Base-by-base conservation (phyloP, 2,113 vertebrate species). In the Hippocampus guttulatus region DNA sequence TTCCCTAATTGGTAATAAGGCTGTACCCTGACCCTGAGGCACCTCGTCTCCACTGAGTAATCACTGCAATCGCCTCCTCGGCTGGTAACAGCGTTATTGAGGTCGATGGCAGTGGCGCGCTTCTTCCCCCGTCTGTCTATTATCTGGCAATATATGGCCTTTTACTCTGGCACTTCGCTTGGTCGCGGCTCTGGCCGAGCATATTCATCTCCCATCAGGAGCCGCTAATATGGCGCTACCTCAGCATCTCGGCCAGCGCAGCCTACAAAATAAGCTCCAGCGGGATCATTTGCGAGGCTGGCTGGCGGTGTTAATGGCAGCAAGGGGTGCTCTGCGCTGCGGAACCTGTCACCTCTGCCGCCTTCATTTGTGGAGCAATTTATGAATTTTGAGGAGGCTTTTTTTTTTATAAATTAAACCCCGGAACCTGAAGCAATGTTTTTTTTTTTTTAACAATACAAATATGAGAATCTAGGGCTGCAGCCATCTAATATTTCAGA, bases 1-100 rank as follows among this genome's bases (percentile, higher is more conserved):
- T 91, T 86, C 79, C 78, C 79, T 90, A 91, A 91, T 90, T 91
- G 89, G 88, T 89, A 90, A 89, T 87, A 90, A 86, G 78, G 85
- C 76, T 15, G 61, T 71, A 61, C 69, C 75, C 81, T 76, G 85
- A 82, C 82, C 79, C 82, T 3, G 75, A 84, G 84, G 85, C 85
- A n/a, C 74, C 81, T 85, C 84, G 71, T 88, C 84, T 86, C 81
- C 71, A 81, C 81, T 77, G 84, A 88, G 88, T 87, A 88, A 90
- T 90, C 85, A 83, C 85, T 75, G 80, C 80, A 84, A 83, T 81
- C 73, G 74, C 71, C 73, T 63, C 67, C 80, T 83, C 82, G 72
- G 82, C 81, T 75, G 78, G 77, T 83, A 80, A 76, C 81, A n/a
- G 71, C 77, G 38, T 45, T 69, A 69, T 89, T 84, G 85, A 83